phyloP scores from a whole-genome alignment of 2,888 invertebrate species.

The Drosophila birchii region DNA sequence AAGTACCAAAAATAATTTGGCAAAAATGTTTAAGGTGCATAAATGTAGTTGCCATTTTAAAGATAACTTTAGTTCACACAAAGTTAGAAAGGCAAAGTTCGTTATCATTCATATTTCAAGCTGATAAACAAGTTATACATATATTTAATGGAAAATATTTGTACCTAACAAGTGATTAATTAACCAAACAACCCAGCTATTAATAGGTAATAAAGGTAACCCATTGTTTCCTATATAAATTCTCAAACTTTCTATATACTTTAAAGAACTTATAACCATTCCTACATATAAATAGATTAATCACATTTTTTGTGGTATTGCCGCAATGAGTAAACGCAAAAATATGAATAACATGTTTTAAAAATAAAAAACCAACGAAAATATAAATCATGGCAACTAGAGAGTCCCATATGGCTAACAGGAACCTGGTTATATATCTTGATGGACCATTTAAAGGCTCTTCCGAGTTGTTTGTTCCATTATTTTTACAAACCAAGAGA shows the following conservation, averaged over 20 bases:
- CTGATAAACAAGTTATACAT: slow-evolving; percentile 10
- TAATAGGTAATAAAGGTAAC: not conserved
- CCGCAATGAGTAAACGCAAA: slow-evolving; percentile 59
- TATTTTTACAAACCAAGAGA: slow-evolving; percentile 12
- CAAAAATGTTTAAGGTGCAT: not conserved
- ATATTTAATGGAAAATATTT: not conserved
- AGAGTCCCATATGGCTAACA: slow-evolving; percentile 62
- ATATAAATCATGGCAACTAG: slow-evolving; percentile 57
- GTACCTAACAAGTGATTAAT: not conserved
- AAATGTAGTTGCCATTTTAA: not conserved
- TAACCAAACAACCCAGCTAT: not conserved
- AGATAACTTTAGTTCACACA: not conserved
- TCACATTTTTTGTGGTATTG: slow-evolving; percentile 48
- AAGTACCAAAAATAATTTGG: not conserved
- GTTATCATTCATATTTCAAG: not conserved
- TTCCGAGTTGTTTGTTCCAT: slow-evolving; percentile 7
- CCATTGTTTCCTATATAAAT: not conserved
- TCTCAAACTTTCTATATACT: no score
- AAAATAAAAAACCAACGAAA: slow-evolving; percentile 66
- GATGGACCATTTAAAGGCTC: slow-evolving; percentile 12
- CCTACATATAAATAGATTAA: slow-evolving; percentile 40
- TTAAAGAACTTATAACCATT: not conserved
- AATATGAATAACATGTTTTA: slow-evolving; percentile 72
- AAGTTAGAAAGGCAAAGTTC: not conserved
- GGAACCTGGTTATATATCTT: slow-evolving; percentile 50